These are phyloP conservation scores for Hippocampus mohnikei DNA, from an alignment of 2,113 vertebrate genomes.

Conservation along the genomic window DNA sequence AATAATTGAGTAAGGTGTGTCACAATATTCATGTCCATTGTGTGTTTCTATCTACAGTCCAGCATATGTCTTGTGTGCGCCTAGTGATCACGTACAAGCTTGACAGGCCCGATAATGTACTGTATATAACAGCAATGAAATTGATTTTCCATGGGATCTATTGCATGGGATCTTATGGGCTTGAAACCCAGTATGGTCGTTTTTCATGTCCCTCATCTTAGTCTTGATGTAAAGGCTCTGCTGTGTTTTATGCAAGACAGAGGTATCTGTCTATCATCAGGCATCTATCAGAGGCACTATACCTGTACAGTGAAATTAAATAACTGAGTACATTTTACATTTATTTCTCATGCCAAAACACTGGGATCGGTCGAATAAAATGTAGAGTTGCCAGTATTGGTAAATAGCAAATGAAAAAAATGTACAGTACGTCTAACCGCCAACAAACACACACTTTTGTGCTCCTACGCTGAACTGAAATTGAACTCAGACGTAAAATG, in stretches of 20 bases:
- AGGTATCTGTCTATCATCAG: too few relatives aligned
- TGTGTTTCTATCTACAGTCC: background rate
- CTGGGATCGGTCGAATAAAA: background rate
- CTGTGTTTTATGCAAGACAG: constrained; percentile 55
- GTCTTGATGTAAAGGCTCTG: constrained; percentile 32
- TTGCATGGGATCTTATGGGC: constrained; percentile 43
- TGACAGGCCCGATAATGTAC: constrained; percentile 33
- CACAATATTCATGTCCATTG: background rate
- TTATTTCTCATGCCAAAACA: constrained; percentile 16
- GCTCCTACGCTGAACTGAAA: constrained; percentile 44
- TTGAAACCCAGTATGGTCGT: constrained; percentile 24
- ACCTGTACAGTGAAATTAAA: constrained; percentile 1
- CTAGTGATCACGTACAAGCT: constrained; percentile 35
- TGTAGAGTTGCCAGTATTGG: constrained; percentile 18
- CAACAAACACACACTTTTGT: constrained; percentile 2
- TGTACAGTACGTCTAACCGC: background rate
- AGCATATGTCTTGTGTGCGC: background rate
- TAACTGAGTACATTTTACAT: constrained; percentile 4
- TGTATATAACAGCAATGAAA: constrained; percentile 40
- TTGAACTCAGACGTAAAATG: constrained; percentile 44
- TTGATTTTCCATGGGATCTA: constrained; percentile 40
- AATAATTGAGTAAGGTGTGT: background rate
- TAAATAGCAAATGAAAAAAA: constrained; percentile 18
- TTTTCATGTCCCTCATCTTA: background rate
- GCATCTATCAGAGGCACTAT: constrained; percentile 3